phyloP scores from a whole-genome alignment of 2,888 invertebrate genomes.

The Dilophus febrilis region DNA sequence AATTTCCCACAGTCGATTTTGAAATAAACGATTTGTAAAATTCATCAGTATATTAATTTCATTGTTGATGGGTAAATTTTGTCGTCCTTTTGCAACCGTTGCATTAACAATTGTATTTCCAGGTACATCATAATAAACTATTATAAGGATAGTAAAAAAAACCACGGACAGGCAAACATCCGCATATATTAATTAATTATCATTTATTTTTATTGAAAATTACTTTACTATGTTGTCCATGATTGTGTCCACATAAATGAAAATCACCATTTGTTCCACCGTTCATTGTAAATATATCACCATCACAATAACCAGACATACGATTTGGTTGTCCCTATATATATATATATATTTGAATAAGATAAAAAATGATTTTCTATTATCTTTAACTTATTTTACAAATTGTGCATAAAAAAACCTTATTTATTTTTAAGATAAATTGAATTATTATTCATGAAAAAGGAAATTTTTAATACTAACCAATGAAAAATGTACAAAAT shows the following conservation, averaged over 20 bases:
- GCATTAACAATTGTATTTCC: neutral
- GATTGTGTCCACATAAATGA: conserved; percentile 62
- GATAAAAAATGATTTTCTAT: neutral
- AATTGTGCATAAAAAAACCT: too few species aligned
- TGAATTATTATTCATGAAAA: too few species aligned
- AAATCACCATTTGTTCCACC: conserved; percentile 40
- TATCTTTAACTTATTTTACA: too few species aligned
- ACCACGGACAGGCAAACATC: too few species aligned
- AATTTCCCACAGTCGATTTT: conserved; percentile 62
- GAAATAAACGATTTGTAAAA: conserved; percentile 43
- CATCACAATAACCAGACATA: conserved; percentile 59
- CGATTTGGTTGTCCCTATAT: conserved; percentile 67
- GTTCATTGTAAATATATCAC: conserved; percentile 46
- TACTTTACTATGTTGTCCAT: conserved; percentile 69
- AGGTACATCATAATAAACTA: conserved; percentile 28
- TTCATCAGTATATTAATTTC: conserved; percentile 29
- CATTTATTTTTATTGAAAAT: too few species aligned
- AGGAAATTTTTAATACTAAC: conserved; percentile 43
- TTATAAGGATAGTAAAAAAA: neutral
- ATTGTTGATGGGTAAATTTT: neutral
- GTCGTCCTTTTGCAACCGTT: conserved; percentile 11
- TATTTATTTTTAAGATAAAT: too few species aligned
- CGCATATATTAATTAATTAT: conserved; percentile 11
- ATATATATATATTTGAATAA: neutral
- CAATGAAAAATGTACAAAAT: conserved; percentile 68